Conservation (phyloP, 2,797 vertebrate genomes). For the Enteromius afrohamiltoni region DNA sequence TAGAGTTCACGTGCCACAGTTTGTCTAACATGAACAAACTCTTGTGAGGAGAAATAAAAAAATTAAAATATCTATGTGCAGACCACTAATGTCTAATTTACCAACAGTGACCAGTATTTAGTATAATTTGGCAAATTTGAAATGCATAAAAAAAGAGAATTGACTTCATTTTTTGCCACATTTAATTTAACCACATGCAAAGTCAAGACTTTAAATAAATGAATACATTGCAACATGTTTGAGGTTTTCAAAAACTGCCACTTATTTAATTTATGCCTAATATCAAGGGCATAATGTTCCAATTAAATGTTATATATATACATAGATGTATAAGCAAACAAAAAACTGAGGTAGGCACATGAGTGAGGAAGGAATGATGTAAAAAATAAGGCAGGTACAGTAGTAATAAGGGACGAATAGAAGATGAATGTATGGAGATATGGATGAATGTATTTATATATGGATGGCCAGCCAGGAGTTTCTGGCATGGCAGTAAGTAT, state of each 20-base stretch:
- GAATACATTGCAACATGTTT: not conserved
- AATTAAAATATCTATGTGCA: not conserved
- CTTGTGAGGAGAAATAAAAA: not conserved
- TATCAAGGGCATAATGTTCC: not conserved
- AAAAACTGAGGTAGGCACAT: not conserved
- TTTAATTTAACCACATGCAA: not conserved
- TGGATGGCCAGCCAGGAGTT: slow-evolving; percentile 10
- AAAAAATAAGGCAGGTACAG: not conserved
- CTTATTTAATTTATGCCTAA: not conserved
- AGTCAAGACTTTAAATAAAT: not conserved
- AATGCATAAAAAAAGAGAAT: not conserved
- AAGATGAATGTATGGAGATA: not conserved
- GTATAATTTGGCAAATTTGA: not conserved
- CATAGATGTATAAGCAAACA: not conserved
- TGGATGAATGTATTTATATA: not conserved
- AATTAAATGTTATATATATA: too few relatives aligned
- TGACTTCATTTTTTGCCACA: not conserved
- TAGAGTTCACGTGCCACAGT: not conserved
- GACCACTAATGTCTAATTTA: not conserved
- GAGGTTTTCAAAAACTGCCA: not conserved
- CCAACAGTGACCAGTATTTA: not conserved
- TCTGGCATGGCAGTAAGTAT: not conserved
- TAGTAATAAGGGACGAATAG: not conserved
- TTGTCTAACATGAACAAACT: not conserved
- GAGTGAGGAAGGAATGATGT: not conserved